phyloP scores from a whole-genome alignment of 2,797 vertebrate species.

The Darevskia mixta region DNA sequence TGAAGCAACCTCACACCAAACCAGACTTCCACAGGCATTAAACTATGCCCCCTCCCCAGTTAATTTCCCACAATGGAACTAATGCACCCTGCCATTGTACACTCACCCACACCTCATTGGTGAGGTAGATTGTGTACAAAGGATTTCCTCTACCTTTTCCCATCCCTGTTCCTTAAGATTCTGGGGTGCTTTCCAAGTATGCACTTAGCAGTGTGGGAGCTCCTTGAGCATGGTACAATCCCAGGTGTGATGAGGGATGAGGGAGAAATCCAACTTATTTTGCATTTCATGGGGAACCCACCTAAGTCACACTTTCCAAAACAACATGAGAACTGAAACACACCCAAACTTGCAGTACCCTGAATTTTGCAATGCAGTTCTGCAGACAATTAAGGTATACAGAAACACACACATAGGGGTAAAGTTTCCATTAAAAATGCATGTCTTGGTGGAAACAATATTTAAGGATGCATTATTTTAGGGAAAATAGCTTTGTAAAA shows the following conservation, averaged over 20 bases:
- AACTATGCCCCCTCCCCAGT: background rate
- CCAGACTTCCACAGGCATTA: too few relatives aligned
- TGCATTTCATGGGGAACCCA: too few relatives aligned
- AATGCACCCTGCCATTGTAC: too few relatives aligned
- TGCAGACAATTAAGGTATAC: background rate
- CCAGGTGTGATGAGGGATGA: background rate
- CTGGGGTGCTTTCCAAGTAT: background rate
- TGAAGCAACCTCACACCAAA: background rate
- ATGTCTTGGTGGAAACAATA: too few relatives aligned
- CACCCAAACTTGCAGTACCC: too few relatives aligned
- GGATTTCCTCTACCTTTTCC: background rate
- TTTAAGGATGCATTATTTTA: too few relatives aligned
- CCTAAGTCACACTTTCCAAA: too few relatives aligned
- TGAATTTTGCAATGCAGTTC: too few relatives aligned
- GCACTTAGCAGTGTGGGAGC: background rate
- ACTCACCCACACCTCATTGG: background rate
- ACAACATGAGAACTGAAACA: too few relatives aligned
- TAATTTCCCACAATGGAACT: background rate
- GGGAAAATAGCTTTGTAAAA: too few relatives aligned
- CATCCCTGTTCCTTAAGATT: background rate
- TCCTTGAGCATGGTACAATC: background rate
- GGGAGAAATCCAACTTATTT: too few relatives aligned
- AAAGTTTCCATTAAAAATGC: too few relatives aligned
- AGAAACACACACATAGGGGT: background rate
- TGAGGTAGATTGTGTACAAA: background rate